Evolutionary conservation across 2,113 vertebrate species (phyloP), one percentile per base, ranked within the genome.

Genomic region (Pagrus major): DNA sequence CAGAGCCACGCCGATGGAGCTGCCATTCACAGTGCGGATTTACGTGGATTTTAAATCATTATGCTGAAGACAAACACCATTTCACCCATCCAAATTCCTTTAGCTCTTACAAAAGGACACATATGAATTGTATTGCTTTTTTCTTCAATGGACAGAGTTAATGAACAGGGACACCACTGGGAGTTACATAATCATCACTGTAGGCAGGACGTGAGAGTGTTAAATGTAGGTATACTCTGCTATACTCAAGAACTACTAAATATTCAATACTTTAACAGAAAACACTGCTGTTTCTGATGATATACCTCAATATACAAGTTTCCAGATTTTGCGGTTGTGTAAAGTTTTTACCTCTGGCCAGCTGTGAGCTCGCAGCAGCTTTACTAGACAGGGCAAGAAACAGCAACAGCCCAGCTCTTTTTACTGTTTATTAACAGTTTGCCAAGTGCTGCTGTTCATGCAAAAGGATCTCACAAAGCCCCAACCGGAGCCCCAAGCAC

Each of bases 31-130:
- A 31, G 59, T 18, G 21, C 39, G 79, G 83, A 86, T 90, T 88
- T 84, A 83, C 27, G 71, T 76, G 76, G 85, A 80, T 90, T 87
- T 82, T 41, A 71, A 83, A 70, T 61, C 78, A 83, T 81, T 86
- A 71, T 54, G 41, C 16, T 51, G 51, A 59, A 66, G 71, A 88
- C 72, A 73, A 78, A 81, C 63, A 80, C 41, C 54, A 71, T 72
- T 83, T 76, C 64, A 56, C 54, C 63, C 64, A 4, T 75, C 18
- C 20, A 70, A 85, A 87, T 84, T 64, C 80, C 58, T 81, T 75
- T 63, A 82, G 75, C 47, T 56, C 61, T 64, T 46, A 78, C 49
- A 82, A 83, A n/a, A 51, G 55, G 51, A 80, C 74, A 78, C 52
- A 78, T 49, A 52, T 83, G 58, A 79, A 83, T 46, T 58, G 49